phyloP scores from a whole-genome alignment of 2,797 vertebrate genomes.

The Champsocephalus gunnari region DNA sequence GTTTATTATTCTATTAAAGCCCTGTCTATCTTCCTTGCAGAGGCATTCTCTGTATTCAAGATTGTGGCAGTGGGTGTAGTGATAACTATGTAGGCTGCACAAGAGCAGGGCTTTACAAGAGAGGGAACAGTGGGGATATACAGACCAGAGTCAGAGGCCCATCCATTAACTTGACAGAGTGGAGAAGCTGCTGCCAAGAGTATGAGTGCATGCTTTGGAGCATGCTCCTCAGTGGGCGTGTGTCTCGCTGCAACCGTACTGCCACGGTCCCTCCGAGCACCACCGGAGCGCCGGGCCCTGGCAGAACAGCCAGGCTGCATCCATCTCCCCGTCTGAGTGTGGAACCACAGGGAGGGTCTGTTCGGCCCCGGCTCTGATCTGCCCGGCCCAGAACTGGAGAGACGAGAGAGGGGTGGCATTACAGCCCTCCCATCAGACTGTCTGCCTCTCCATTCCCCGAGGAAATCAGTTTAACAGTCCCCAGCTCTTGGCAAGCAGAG shows the following conservation, averaged over 20 bases:
- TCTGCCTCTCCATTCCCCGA: conserved; percentile 82
- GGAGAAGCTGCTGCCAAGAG: conserved; percentile 80
- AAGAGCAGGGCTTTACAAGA: conserved; percentile 76
- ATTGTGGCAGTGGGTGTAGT: conserved; percentile 66
- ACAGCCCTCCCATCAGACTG: conserved; percentile 80
- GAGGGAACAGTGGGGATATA: conserved; percentile 78
- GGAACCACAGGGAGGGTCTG: conserved; percentile 64
- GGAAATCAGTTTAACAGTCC: conserved; percentile 89
- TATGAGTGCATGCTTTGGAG: conserved; percentile 82
- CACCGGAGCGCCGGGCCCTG: conserved; percentile 62
- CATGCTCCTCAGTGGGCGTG: conserved; percentile 69
- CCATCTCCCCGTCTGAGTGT: conserved; percentile 62
- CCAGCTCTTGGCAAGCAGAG: conserved; percentile 81
- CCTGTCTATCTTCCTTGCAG: conserved; percentile 41
- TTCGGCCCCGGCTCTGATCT: conserved; percentile 48
- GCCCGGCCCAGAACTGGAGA: conserved; percentile 63
- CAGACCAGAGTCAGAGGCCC: conserved; percentile 79
- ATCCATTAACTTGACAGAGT: conserved; percentile 83
- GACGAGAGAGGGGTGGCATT: conserved; percentile 69
- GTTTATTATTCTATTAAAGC: conserved; percentile 53
- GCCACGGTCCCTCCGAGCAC: conserved; percentile 60
- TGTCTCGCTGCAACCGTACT: conserved; percentile 65
- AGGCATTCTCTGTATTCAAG: conserved; percentile 56
- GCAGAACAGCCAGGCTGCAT: conserved; percentile 66
- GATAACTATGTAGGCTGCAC: conserved; percentile 75